Percentiles rank a stretch among this genome's conserved stretches.
Conservation (phyloP, 2,113 vertebrate species). For the Phalacrocorax brasilianus region DNA sequence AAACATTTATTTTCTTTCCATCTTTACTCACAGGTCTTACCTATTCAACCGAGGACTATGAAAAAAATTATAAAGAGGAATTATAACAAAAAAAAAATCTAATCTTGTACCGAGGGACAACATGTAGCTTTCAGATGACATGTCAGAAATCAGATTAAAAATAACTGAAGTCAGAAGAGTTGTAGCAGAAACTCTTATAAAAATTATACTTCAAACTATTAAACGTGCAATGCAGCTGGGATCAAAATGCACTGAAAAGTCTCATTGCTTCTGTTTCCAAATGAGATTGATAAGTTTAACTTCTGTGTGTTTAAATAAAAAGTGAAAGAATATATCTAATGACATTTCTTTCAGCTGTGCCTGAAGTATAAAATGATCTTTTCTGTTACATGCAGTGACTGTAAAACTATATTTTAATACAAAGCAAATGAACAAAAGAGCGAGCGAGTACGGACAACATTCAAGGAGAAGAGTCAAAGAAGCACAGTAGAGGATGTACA, state of each 20-base stretch:
- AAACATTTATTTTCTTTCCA: not conserved
- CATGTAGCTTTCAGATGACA: not conserved
- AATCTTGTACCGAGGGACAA: not conserved
- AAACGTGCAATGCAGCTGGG: not conserved
- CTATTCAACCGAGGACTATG: not conserved
- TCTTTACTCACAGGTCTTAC: not conserved
- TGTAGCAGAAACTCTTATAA: not conserved
- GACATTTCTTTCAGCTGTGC: not conserved
- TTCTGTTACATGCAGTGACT: not conserved
- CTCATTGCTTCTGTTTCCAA: not conserved
- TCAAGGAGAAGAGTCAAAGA: not conserved
- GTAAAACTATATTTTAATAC: not conserved
- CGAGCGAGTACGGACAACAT: not conserved
- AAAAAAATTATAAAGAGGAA: not conserved
- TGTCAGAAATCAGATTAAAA: not conserved
- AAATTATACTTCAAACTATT: not conserved
- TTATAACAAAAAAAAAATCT: not conserved
- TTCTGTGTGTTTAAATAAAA: not conserved
- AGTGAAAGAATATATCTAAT: not conserved
- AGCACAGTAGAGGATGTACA: accelerated
- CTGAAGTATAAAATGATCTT: not conserved
- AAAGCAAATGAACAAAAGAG: not conserved
- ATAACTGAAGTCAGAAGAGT: not conserved
- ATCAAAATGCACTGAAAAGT: not conserved
- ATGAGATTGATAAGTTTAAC: not conserved